Conservation (phyloP, 2,888 invertebrate genomes). For the Ormia ochracea region DNA sequence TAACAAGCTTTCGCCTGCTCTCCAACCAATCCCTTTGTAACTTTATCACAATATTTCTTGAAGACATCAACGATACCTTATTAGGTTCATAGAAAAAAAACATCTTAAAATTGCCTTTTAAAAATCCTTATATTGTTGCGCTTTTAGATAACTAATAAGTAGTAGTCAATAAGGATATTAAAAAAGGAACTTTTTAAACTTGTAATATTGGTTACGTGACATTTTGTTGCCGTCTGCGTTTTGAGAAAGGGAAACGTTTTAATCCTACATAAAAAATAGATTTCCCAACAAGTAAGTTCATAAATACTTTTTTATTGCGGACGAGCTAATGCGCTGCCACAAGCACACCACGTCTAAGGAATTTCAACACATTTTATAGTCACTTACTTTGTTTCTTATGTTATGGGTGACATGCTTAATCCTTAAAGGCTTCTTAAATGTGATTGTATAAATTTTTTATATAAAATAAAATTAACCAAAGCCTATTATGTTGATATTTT, state of each 20-base stretch:
- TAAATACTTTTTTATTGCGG: constrained; percentile 5
- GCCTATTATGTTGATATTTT: constrained; percentile 46
- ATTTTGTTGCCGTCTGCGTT: constrained; percentile 35
- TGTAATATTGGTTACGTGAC: constrained; percentile 41
- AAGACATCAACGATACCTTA: background rate
- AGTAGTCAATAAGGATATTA: constrained; percentile 45
- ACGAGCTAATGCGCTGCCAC: constrained; percentile 4
- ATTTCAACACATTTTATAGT: constrained; percentile 39
- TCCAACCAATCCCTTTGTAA: background rate
- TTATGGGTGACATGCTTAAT: constrained; percentile 43
- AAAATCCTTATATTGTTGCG: background rate
- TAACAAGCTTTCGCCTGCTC: background rate
- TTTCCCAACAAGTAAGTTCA: constrained; percentile 33
- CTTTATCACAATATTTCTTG: background rate
- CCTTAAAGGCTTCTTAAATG: constrained; percentile 53
- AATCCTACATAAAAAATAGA: constrained; percentile 47
- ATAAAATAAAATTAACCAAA: constrained; percentile 48
- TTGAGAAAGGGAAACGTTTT: constrained; percentile 6
- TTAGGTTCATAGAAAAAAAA: background rate
- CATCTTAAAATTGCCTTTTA: background rate
- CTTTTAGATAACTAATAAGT: constrained; percentile 52
- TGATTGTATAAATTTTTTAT: constrained; percentile 27
- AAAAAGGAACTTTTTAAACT: background rate
- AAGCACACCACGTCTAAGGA: constrained; percentile 19
- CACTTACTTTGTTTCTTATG: background rate